phyloP scores from a whole-genome alignment of 2,113 vertebrate genomes.

The Corythoichthys haematopterus region DNA sequence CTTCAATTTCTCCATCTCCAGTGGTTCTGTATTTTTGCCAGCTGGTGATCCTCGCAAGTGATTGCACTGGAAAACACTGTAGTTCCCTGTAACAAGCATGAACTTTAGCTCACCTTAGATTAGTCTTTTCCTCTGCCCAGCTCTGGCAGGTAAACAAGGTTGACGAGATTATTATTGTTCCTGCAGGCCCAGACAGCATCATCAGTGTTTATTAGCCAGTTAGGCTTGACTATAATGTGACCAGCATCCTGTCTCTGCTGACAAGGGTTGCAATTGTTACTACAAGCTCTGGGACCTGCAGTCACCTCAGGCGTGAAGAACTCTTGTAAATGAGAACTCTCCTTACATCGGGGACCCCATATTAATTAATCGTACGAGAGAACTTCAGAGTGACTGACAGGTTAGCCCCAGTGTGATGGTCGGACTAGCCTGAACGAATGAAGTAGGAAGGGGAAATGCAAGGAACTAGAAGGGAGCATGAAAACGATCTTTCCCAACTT shows the following conservation, averaged over 20 bases:
- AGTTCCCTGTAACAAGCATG: conserved; percentile 31
- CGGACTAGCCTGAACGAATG: conserved; percentile 20
- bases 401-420: conserved; percentile 50
- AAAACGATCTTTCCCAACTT: conserved; percentile 61
- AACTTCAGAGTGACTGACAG: conserved; percentile 73
- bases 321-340: conserved; percentile 75
- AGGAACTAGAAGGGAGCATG: conserved; percentile 34
- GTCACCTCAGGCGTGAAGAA: conserved; percentile 73
- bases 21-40: conserved; percentile 4
- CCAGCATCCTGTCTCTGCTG: conserved; percentile 63
- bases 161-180: conserved; percentile 65
- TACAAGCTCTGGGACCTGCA: conserved; percentile 66
- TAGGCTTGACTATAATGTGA: conserved; percentile 63
- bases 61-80: conserved; percentile 33
- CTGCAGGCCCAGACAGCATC: conserved; percentile 51
- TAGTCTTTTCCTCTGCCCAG: conserved; percentile 33
- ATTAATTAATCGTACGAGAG: conserved; percentile 75
- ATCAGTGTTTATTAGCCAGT: conserved; percentile 67
- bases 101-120: conserved; percentile 36
- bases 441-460: conserved; percentile 35
- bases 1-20: neutral
- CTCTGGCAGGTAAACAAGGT: conserved; percentile 62
- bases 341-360: conserved; percentile 57
- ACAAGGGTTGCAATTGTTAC: conserved; percentile 67
- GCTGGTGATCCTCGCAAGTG: conserved; percentile 3